These are phyloP conservation scores for Argyrosomus japonicus DNA, from an alignment of 2,113 vertebrate species.

Conservation along the genomic window DNA sequence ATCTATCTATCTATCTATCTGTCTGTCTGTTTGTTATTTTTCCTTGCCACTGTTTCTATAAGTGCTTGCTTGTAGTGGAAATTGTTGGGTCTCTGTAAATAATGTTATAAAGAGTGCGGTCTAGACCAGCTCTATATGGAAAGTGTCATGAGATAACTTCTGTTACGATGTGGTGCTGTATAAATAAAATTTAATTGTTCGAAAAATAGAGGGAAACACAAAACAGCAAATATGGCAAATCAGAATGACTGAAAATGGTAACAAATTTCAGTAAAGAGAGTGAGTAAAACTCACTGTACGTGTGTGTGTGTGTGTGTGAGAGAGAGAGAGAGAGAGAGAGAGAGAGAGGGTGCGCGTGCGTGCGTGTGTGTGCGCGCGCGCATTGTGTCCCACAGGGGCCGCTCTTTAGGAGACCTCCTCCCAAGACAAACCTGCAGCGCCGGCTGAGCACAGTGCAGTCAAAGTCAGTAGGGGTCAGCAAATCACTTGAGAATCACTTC, in stretches of 20 bases:
- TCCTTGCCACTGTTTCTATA: too few species aligned
- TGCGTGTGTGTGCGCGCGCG: not conserved
- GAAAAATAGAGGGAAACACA: not conserved
- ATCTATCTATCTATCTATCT: too few species aligned
- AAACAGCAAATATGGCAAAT: not conserved
- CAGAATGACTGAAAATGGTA: not conserved
- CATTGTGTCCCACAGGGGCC: not conserved
- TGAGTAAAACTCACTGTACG: not conserved
- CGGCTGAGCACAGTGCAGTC: constrained; percentile 10
- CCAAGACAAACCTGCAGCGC: not conserved
- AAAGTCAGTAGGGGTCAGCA: constrained; percentile 72
- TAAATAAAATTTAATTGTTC: too few species aligned
- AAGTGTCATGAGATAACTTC: too few species aligned
- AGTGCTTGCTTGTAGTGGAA: too few species aligned
- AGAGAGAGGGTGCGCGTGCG: too few species aligned
- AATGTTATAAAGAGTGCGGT: too few species aligned
- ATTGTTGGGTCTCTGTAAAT: too few species aligned
- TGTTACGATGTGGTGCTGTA: too few species aligned
- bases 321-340: too few species aligned
- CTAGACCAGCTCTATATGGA: too few species aligned
- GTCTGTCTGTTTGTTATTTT: too few species aligned
- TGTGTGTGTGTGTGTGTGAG: not conserved
- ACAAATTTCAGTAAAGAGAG: not conserved
- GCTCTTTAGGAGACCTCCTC: not conserved
- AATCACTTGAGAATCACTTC: constrained; percentile 35